phyloP scores from a whole-genome alignment of 2,888 invertebrate genomes.

The Argyresthia albistria region DNA sequence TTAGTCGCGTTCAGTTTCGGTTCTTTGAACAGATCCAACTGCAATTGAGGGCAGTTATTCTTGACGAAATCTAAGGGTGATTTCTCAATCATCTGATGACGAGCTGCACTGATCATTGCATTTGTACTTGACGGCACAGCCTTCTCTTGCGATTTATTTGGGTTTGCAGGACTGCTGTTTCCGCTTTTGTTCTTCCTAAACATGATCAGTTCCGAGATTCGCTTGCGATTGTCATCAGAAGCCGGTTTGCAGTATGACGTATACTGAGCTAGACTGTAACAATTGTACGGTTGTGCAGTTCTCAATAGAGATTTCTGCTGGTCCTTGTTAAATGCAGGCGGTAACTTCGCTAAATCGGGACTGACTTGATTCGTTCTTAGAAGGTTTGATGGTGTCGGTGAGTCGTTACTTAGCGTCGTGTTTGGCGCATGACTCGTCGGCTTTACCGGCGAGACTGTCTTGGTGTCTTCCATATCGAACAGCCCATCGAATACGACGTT shows the following conservation, averaged over 20 bases:
- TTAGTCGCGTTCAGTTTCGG: background rate
- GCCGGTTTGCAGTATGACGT: background rate
- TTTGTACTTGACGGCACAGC: too few species aligned
- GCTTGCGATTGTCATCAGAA: slow-evolving; percentile 31
- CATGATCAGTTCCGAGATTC: slow-evolving; percentile 37
- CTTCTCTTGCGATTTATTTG: background rate
- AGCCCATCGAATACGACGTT: slow-evolving; percentile 40
- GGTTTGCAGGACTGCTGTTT: background rate
- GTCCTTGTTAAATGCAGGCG: too few species aligned
- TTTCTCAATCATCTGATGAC: too few species aligned
- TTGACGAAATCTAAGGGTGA: slow-evolving; percentile 1
- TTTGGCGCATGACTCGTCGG: background rate
- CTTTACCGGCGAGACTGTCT: slow-evolving; percentile 25
- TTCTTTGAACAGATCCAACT: background rate
- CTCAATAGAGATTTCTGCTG: too few species aligned
- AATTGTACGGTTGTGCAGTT: too few species aligned
- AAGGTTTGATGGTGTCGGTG: background rate
- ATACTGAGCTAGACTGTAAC: background rate
- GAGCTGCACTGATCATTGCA: too few species aligned
- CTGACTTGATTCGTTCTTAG: background rate
- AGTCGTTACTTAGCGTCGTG: too few species aligned
- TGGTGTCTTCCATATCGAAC: slow-evolving; percentile 45
- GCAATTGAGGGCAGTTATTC: slow-evolving; percentile 1
- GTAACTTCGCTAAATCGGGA: background rate
- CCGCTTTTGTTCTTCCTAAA: slow-evolving; percentile 28